A percentile compares a stretch with the other conserved stretches of the same genome.
phyloP scores from a whole-genome alignment of 2,113 vertebrate species.

The Brachyistius frenatus region DNA sequence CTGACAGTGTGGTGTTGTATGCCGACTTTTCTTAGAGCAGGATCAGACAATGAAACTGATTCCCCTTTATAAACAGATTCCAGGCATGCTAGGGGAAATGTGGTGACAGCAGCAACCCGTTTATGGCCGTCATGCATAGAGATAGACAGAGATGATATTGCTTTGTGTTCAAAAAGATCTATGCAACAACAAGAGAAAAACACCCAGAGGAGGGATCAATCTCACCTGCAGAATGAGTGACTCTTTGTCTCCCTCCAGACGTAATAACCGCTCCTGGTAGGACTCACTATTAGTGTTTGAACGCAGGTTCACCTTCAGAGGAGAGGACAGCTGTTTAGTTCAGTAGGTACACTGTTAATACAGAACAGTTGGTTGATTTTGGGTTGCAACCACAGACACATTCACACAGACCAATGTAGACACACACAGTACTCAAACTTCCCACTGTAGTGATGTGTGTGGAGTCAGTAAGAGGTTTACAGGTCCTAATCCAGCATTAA shows the following conservation, averaged over 20 bases:
- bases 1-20: constrained; percentile 29
- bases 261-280: constrained; percentile 92
- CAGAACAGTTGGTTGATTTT: constrained; percentile 39
- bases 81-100: neutral
- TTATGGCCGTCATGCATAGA: neutral
- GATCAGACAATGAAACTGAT: constrained; percentile 22
- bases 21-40: constrained; percentile 24
- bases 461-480: constrained; percentile 56
- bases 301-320: constrained; percentile 88
- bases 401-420: neutral
- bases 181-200: neutral
- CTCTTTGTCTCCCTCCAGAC: constrained; percentile 98
- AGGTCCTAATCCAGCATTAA: constrained; percentile 61
- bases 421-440: constrained; percentile 12
- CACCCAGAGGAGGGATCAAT: constrained; percentile 13
- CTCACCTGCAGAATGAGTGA: constrained; percentile 95
- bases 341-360: constrained; percentile 25
- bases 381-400: neutral
- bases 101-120: neutral
- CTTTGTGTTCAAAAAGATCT: constrained; percentile 6
- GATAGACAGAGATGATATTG: neutral
- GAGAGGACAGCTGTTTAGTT: constrained; percentile 52
- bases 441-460: constrained; percentile 17
- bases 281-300: constrained; percentile 88
- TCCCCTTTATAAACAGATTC: constrained; percentile 13